phyloP scores from a whole-genome alignment of 92 coral and sea anemone genomes.

The Ricordea florida region DNA sequence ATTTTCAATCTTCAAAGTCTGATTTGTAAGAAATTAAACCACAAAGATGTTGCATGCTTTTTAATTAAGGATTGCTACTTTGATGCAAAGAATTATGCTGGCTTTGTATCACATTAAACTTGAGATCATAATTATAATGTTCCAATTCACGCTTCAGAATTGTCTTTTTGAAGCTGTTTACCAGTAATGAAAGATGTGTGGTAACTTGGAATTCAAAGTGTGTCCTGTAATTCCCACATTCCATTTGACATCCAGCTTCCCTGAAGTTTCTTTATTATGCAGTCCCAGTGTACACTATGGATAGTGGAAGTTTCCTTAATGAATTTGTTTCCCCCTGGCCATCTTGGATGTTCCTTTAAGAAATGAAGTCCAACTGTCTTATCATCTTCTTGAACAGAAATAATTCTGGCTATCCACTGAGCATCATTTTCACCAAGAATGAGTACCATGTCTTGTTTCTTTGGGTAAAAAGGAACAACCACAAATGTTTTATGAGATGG shows the following conservation, averaged over 20 bases:
- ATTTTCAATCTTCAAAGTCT: no score
- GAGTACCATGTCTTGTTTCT: constrained; percentile 59
- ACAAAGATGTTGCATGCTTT: no score
- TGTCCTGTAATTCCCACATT: constrained; percentile 39
- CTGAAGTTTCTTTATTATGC: constrained; percentile 32
- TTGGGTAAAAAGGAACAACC: constrained; percentile 64
- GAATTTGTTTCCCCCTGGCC: constrained; percentile 64
- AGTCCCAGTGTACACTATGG: constrained; percentile 63
- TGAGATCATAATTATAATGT: no score
- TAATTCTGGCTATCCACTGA: constrained; percentile 55
- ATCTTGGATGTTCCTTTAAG: constrained; percentile 74
- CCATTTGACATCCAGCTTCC: constrained; percentile 68
- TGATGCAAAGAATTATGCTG: no score
- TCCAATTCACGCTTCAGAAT: no score
- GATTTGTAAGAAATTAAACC: no score
- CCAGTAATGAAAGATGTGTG: no score
- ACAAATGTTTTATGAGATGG: constrained; percentile 62
- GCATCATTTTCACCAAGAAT: constrained; percentile 56
- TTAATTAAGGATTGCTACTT: no score
- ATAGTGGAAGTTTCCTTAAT: constrained; percentile 52
- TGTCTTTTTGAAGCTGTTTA: no score
- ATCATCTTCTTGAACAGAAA: constrained; percentile 58
- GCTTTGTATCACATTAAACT: no score
- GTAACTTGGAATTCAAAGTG: background rate
- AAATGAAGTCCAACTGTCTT: constrained; percentile 60